phyloP scores from a whole-genome alignment of 2,797 vertebrate genomes.

The Myotis pilosus region DNA sequence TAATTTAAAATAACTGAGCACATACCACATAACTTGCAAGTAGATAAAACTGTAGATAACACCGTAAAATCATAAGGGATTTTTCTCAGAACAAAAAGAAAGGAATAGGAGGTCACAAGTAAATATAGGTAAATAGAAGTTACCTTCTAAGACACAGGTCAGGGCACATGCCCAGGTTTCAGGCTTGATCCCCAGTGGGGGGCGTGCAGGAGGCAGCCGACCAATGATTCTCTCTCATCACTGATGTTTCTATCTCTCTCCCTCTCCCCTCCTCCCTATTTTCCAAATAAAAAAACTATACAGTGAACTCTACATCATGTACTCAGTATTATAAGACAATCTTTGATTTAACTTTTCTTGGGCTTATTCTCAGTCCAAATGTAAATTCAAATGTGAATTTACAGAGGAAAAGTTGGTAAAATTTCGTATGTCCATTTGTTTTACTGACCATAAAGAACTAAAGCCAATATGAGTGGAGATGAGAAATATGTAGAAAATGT shows the following conservation, averaged over 20 bases:
- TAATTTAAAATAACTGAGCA: conserved; percentile 76
- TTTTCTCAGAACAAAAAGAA: conserved; percentile 74
- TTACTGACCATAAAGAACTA: neutral
- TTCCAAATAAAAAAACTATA: neutral
- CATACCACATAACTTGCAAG: conserved; percentile 74
- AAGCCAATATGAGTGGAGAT: neutral
- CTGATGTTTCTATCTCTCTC: neutral
- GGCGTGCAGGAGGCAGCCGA: neutral
- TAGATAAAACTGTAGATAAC: conserved; percentile 64
- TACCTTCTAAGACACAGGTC: neutral
- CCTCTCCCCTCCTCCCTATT: neutral
- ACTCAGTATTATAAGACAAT: neutral
- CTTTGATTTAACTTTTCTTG: conserved; percentile 40
- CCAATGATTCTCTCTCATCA: neutral
- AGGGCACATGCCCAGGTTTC: neutral
- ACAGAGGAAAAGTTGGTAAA: conserved; percentile 3
- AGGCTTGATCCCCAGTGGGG: neutral
- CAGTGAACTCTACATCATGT: neutral
- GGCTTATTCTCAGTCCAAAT: conserved; percentile 12
- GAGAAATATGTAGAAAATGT: conserved; percentile 15
- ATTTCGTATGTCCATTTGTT: neutral
- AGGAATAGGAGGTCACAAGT: neutral
- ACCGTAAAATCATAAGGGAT: conserved; percentile 33
- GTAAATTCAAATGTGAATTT: neutral
- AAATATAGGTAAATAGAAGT: neutral